These are phyloP conservation scores for Magallana nippona DNA, from an alignment of 2,888 invertebrate genomes.

Conservation along the genomic window DNA sequence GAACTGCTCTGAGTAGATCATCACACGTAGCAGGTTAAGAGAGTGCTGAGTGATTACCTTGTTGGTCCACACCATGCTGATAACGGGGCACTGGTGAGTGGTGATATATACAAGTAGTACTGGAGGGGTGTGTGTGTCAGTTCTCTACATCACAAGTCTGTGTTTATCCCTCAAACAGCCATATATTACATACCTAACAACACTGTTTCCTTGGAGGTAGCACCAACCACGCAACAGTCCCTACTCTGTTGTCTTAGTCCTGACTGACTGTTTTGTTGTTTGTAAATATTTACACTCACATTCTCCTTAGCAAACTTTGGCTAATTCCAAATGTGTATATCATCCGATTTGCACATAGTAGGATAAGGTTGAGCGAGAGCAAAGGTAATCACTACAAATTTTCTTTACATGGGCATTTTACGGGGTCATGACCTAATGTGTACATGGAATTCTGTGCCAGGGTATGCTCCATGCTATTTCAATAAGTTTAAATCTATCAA, in stretches of 20 bases:
- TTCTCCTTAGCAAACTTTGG: conserved; percentile 30
- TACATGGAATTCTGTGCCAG: conserved; percentile 10
- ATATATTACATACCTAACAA: conserved; percentile 5
- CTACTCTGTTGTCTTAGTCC: conserved; percentile 3
- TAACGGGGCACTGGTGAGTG: background rate
- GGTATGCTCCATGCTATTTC: background rate
- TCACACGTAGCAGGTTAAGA: background rate
- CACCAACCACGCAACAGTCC: conserved; percentile 6
- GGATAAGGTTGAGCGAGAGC: background rate
- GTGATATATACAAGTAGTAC: background rate
- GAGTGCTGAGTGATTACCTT: conserved; percentile 16
- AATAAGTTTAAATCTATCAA: conserved; percentile 11
- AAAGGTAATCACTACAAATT: background rate
- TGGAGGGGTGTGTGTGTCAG: too few relatives aligned
- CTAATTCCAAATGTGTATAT: background rate
- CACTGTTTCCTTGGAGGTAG: conserved; percentile 5
- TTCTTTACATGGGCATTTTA: conserved; percentile 23
- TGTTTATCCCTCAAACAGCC: background rate
- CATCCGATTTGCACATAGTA: conserved; percentile 14
- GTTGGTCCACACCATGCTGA: conserved; percentile 13
- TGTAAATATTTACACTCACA: conserved; percentile 38
- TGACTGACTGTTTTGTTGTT: background rate
- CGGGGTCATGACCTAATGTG: conserved; percentile 7
- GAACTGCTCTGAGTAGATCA: too few relatives aligned
- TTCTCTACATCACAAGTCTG: background rate